These are phyloP conservation scores for Salminus brasiliensis DNA, from an alignment of 2,113 vertebrate genomes.

Conservation along the genomic window DNA sequence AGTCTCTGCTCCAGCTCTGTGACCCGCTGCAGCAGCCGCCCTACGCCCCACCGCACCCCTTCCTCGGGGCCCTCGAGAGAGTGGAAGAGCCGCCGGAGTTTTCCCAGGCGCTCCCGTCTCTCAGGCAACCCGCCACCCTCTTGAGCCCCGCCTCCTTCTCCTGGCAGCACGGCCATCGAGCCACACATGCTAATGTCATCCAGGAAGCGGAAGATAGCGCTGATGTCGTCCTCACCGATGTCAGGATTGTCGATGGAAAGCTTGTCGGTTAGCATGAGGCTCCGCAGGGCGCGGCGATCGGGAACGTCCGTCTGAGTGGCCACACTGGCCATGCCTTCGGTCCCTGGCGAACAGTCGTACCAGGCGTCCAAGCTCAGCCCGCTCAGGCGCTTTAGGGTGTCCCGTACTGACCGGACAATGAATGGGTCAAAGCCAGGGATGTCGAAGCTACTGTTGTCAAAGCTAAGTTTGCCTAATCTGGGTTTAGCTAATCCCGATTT, in stretches of 20 bases:
- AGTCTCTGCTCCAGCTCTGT: constrained; percentile 93
- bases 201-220: constrained; percentile 94
- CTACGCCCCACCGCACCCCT: constrained; percentile 87
- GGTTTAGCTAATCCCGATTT: constrained; percentile 44
- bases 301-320: constrained; percentile 90
- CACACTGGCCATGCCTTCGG: constrained; percentile 79
- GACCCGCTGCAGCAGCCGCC: constrained; percentile 89
- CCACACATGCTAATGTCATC: constrained; percentile 96
- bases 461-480: constrained; percentile 31
- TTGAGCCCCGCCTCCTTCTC: constrained; percentile 77
- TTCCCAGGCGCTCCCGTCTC: constrained; percentile 75
- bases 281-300: constrained; percentile 81
- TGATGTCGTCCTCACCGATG: constrained; percentile 90
- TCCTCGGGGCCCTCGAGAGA: constrained; percentile 83
- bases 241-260: constrained; percentile 93
- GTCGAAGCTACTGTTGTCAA: constrained; percentile 47
- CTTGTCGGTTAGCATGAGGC: constrained; percentile 80
- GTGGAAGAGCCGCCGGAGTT: constrained; percentile 80
- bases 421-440: constrained; percentile 50
- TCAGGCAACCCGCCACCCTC: constrained; percentile 63
- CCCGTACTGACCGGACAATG: constrained; percentile 46
- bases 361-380: constrained; percentile 53
- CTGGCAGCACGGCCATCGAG: constrained; percentile 87
- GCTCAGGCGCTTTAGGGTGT: constrained; percentile 52
- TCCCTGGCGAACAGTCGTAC: constrained; percentile 52